These are phyloP conservation scores for Barbus barbus DNA, from an alignment of 2,113 vertebrate species.

Conservation along the genomic window DNA sequence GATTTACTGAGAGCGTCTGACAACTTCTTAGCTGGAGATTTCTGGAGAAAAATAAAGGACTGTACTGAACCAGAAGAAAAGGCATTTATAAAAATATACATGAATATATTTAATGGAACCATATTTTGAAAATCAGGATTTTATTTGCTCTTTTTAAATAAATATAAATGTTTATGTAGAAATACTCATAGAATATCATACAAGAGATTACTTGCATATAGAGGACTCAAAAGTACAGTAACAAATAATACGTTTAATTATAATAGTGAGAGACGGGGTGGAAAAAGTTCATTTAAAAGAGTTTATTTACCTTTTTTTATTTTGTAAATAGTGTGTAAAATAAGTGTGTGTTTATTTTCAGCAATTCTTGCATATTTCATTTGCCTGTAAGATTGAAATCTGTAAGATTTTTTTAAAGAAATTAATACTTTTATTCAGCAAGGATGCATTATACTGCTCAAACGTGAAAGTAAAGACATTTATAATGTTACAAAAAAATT, in stretches of 20 bases:
- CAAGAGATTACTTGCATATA: neutral
- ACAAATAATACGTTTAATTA: conserved; percentile 34
- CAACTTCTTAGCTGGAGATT: conserved; percentile 99
- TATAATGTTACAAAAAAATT: neutral
- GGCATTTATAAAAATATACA: neutral
- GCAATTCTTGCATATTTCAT: neutral
- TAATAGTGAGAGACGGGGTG: neutral
- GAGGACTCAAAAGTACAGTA: conserved; percentile 38
- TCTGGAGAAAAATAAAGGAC: conserved; percentile 71
- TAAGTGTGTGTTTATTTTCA: neutral
- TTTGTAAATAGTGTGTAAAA: neutral
- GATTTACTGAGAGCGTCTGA: conserved; percentile 97
- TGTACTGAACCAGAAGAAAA: neutral
- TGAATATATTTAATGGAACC: neutral
- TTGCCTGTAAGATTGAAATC: neutral
- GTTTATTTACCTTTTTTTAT: too few relatives aligned
- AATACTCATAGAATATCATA: neutral
- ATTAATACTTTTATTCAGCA: neutral
- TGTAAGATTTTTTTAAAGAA: neutral
- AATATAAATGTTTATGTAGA: neutral
- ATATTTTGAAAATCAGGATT: neutral
- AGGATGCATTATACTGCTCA: neutral
- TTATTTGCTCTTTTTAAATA: neutral
- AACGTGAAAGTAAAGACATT: too few relatives aligned
- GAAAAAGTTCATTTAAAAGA: neutral